Base-by-base conservation (phyloP, 2,888 invertebrate genomes). In the Poecilus cupreus region DNA sequence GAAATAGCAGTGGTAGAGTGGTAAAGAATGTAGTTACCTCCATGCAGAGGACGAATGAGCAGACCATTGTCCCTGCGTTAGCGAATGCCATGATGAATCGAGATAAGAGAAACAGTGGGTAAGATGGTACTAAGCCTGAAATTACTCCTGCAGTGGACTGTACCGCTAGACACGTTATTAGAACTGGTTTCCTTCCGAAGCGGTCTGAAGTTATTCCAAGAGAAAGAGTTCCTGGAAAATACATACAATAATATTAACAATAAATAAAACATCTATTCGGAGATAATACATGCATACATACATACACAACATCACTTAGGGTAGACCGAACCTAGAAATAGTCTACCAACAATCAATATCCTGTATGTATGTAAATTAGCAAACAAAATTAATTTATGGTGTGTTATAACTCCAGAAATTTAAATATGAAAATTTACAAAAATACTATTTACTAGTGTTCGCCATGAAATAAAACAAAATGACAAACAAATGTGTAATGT, bases 21-120 rank as follows among this genome's bases (percentile, higher is more conserved):
- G 32, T 32, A 32, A 18, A 51, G 13, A 51, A 13, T 13, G 2
- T 3, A 32, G 1, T 1, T 24, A 79, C 91, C 89, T 92, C 93
- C 91, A 93, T 91, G 87, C 92, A 93, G 84, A 94, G 88, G 1
- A 94, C 93, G 86, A 94, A 94, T 0, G 94, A 93, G 83, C 92
- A 92, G 16, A 93, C 91, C 83, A 92, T 91, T 26, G 93, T 91
- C 2, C 93, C 94, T 80, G 93, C 93, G 84, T 92, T 91, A 4
- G 92, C 91, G 79, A 93, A 86, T 1, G 92, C 93, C 82, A 92
- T 86, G 20, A 92, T 83, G 85, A 93, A 92, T 88, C 93, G 90
- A 77, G 88, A 85, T 0, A 90, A 24, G 24, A 93, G 84, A 87
- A 94, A 94, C 2, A 88, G 79, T 88, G 89, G 89, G 86, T 91